A percentile compares a stretch with the other conserved stretches of the same genome.
phyloP scores from a whole-genome alignment of 2,888 invertebrate species.

The Nemotelus pantherinus region DNA sequence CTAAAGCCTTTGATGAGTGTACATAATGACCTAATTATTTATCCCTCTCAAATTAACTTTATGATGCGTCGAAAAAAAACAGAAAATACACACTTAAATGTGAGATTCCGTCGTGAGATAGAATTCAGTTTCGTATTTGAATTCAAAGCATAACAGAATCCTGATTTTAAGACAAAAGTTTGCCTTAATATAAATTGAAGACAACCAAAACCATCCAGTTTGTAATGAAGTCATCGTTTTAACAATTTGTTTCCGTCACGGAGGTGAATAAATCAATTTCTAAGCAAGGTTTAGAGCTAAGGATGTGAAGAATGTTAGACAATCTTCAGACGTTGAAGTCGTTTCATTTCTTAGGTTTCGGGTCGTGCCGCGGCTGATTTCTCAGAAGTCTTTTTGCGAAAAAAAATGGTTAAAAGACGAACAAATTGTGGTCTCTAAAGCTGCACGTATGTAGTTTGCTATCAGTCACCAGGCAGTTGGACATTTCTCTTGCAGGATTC shows the following conservation, averaged over 20 bases:
- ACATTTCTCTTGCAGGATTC: background rate
- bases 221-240: constrained; percentile 23
- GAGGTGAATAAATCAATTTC: constrained; percentile 22
- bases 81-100: background rate
- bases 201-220: constrained; percentile 12
- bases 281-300: background rate
- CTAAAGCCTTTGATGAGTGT: background rate
- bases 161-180: too few species aligned
- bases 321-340: background rate
- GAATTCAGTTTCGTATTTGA: background rate
- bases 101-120: background rate
- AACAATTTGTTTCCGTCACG: background rate
- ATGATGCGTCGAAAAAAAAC: background rate
- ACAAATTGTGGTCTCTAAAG: constrained; percentile 15
- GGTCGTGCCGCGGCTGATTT: background rate
- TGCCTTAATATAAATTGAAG: background rate
- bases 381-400: constrained; percentile 7
- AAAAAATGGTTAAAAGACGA: constrained; percentile 6
- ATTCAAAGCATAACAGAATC: background rate
- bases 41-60: background rate
- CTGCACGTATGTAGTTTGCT: background rate
- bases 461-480: constrained; percentile 8
- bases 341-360: too few species aligned
- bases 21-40: background rate
- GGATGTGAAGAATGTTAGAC: background rate